Evolutionary conservation across 2,888 invertebrate species (phyloP).

Genomic region (Antitype chi): DNA sequence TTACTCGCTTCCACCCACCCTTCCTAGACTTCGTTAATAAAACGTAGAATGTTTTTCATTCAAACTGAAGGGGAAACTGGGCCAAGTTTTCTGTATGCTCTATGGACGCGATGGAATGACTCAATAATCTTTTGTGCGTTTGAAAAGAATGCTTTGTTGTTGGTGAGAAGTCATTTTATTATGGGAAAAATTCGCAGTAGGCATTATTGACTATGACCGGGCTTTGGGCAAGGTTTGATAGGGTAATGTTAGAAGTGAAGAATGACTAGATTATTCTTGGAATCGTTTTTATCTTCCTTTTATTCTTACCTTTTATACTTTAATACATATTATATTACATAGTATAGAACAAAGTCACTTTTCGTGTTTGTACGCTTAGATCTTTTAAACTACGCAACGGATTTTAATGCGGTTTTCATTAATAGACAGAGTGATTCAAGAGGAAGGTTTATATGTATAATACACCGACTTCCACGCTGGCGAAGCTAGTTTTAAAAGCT

Average conservation of each 20-base stretch:
- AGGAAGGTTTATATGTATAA: too few species aligned
- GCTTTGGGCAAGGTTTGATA: neutral
- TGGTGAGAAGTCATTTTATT: neutral
- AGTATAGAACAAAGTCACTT: too few species aligned
- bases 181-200: neutral
- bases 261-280: neutral
- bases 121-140: constrained; percentile 22
- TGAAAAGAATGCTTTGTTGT: constrained; percentile 18
- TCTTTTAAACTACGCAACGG: too few species aligned
- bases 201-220: neutral
- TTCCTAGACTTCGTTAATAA: constrained; percentile 52
- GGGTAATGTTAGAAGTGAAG: neutral
- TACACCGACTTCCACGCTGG: too few species aligned
- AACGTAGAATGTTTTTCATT: constrained; percentile 64
- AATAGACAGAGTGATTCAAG: too few species aligned
- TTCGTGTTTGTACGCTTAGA: too few species aligned
- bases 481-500: too few species aligned
- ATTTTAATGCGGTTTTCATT: too few species aligned
- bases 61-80: constrained; percentile 56
- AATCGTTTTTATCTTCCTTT: neutral
- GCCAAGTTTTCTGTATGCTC: constrained; percentile 40
- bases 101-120: constrained; percentile 8
- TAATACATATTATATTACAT: too few species aligned
- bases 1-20: constrained; percentile 39
- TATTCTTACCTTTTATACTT: too few species aligned